Conservation (phyloP, 53 echinoderm and acorn worm genomes). For the Henricia sp. region DNA sequence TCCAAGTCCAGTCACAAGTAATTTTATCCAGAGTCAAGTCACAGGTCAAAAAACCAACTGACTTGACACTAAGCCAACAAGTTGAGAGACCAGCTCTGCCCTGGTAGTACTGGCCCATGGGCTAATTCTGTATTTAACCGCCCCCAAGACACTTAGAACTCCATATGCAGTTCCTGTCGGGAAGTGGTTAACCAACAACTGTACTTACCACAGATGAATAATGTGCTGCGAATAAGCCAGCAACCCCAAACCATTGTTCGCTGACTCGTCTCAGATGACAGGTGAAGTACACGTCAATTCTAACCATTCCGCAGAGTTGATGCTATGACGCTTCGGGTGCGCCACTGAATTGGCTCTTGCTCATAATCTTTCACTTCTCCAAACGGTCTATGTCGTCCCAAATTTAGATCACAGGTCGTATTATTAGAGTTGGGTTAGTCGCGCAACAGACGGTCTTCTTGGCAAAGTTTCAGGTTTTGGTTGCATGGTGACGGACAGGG, state of each 20-base stretch:
- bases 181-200: too few relatives aligned
- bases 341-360: not conserved
- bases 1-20: too few relatives aligned
- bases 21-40: too few relatives aligned
- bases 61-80: too few relatives aligned
- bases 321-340: not conserved
- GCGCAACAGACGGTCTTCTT: not conserved
- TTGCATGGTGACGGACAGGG: not conserved
- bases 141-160: too few relatives aligned
- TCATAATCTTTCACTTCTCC: not conserved
- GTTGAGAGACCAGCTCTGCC: too few relatives aligned
- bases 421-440: not conserved
- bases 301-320: not conserved
- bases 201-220: constrained; percentile 31
- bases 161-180: too few relatives aligned
- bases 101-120: too few relatives aligned
- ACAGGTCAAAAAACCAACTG: too few relatives aligned
- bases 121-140: too few relatives aligned
- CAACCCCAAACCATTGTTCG: constrained; percentile 39
- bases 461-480: not conserved
- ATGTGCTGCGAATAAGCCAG: not conserved
- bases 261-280: constrained; percentile 4
- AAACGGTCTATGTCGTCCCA: not conserved
- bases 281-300: constrained; percentile 30
- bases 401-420: constrained; percentile 10